Conservation (phyloP, 1,140 invertebrate species). For the Frieseomelitta varia region DNA sequence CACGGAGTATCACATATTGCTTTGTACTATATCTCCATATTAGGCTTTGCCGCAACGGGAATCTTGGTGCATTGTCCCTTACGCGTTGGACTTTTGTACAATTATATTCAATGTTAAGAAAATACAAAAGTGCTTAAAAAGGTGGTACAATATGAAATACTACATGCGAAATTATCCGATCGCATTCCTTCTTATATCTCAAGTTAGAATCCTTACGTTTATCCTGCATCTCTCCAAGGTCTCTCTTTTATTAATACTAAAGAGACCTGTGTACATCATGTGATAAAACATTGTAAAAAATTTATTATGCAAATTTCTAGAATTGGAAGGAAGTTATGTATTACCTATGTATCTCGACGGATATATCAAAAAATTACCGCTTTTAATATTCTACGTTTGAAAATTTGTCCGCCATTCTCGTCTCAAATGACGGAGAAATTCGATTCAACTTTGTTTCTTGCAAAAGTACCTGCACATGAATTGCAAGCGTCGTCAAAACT, state of each 20-base stretch:
- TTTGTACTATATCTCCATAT: conserved; percentile 58
- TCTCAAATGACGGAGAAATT: conserved; percentile 19
- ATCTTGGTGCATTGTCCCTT: conserved; percentile 36
- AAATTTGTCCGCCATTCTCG: conserved; percentile 34
- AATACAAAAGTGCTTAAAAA: conserved; percentile 65
- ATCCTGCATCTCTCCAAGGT: conserved; percentile 33
- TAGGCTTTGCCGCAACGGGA: conserved; percentile 41
- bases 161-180: conserved; percentile 49
- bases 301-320: conserved; percentile 38
- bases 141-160: conserved; percentile 56
- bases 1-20: conserved; percentile 57
- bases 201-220: conserved; percentile 37
- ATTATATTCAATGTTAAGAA: conserved; percentile 54
- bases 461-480: conserved; percentile 5
- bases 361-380: conserved; percentile 56
- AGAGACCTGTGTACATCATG: conserved; percentile 14
- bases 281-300: conserved; percentile 42
- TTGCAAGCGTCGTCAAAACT: conserved; percentile 7
- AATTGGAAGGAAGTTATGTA: conserved; percentile 55
- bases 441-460: neutral
- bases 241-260: conserved; percentile 44
- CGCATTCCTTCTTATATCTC: neutral
- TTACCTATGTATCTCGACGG: conserved; percentile 51
- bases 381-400: conserved; percentile 39
- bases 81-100: conserved; percentile 67